Percentiles rank a stretch among this genome's conserved stretches.
Evolutionary conservation across 1,140 invertebrate species (phyloP).

Genomic region (Epicauta chinensis): DNA sequence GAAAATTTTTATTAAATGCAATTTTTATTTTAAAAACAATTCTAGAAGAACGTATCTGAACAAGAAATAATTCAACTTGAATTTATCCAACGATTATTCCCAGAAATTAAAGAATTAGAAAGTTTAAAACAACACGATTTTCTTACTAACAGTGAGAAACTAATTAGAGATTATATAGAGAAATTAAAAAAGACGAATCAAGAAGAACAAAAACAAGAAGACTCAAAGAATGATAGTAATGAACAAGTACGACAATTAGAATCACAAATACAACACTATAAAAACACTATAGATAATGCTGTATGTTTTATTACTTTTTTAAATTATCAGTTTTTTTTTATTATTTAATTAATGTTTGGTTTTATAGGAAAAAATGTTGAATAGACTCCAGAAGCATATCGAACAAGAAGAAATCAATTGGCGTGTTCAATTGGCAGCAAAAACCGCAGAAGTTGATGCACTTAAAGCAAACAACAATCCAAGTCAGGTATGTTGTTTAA

Average conservation of each 20-base stretch:
- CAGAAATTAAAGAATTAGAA: conserved; percentile 46
- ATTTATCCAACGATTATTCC: conserved; percentile 55
- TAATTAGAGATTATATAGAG: conserved; percentile 21
- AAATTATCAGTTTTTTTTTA: conserved; percentile 6
- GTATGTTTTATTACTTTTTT: conserved; percentile 44
- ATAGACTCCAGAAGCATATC: conserved; percentile 61
- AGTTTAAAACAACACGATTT: conserved; percentile 17
- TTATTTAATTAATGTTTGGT: conserved; percentile 25
- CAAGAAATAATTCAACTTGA: conserved; percentile 50
- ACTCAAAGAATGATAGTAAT: conserved; percentile 13
- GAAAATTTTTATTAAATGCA: not conserved
- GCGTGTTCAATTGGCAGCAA: conserved; percentile 54
- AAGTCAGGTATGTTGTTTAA: not conserved
- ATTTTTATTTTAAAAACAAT: conserved; percentile 23
- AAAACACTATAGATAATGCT: conserved; percentile 67
- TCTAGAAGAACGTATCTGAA: conserved; percentile 47
- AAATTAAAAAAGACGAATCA: conserved; percentile 4
- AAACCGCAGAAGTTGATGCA: conserved; percentile 48
- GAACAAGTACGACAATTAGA: conserved; percentile 51
- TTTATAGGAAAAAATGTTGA: conserved; percentile 66
- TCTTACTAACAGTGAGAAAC: conserved; percentile 18
- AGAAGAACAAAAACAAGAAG: conserved; percentile 8
- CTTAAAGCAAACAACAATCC: too few relatives aligned
- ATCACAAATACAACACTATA: conserved; percentile 61
- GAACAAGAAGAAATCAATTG: conserved; percentile 63